Evolutionary conservation across 2,888 invertebrate species (phyloP).

Genomic region (Conus canariensis): DNA sequence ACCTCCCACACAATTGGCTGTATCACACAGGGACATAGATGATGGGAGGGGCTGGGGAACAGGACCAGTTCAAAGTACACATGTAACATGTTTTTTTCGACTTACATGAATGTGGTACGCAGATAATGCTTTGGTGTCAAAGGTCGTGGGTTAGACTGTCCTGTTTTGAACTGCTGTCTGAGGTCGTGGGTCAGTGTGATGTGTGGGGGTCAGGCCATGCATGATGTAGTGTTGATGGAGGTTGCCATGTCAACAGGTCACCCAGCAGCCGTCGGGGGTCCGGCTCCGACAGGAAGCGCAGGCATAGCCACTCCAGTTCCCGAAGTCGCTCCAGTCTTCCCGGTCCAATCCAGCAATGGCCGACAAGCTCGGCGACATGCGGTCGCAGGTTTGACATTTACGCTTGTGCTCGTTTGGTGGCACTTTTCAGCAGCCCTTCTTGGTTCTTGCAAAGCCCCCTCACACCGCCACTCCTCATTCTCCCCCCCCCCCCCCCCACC

Average conservation of each 20-base stretch:
- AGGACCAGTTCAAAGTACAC: too few relatives aligned
- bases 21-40: too few relatives aligned
- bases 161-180: too few relatives aligned
- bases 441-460: too few relatives aligned
- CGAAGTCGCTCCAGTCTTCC: constrained; percentile 43
- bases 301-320: constrained; percentile 33
- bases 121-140: too few relatives aligned
- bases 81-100: too few relatives aligned
- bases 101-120: too few relatives aligned
- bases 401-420: constrained; percentile 32
- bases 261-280: constrained; percentile 34
- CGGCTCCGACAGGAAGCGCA: constrained; percentile 34
- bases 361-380: constrained; percentile 49
- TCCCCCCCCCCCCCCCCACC: background rate
- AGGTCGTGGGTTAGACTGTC: too few relatives aligned
- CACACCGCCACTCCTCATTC: background rate
- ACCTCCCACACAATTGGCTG: too few relatives aligned
- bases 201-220: background rate
- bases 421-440: constrained; percentile 11
- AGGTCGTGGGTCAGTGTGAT: too few relatives aligned
- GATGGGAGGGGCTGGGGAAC: too few relatives aligned
- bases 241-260: constrained; percentile 36
- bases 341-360: constrained; percentile 43
- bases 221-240: background rate
- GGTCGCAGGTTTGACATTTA: constrained; percentile 53